Evolutionary conservation across 2,888 invertebrate species (phyloP), one percentile per base, ranked within the genome.

Genomic region (Chalcosyrphus nemorum): DNA sequence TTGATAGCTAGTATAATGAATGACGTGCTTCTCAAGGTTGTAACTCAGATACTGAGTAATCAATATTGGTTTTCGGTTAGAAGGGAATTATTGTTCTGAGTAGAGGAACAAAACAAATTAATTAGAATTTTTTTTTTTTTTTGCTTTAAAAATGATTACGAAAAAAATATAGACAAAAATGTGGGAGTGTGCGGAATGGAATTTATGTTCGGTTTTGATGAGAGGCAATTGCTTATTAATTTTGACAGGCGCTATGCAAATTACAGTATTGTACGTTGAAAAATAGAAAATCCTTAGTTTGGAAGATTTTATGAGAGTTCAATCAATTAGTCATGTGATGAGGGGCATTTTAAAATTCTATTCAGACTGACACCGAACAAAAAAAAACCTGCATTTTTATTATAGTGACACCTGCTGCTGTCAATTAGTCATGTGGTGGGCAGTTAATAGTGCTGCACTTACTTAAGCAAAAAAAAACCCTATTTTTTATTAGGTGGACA

Each of bases 1-100:
- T 24, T 11, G 15, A 38, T 65, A 35, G 24, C 38, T 52, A n/a
- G n/a, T n/a, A 52, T 27, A 17, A 17, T 24, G 35, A 11, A 17
- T 45, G 2, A 24, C 1, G n/a, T n/a, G 35, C 7, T 11, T 38
- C 38, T 71, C 70, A 71, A 71, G 70, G 70, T 47, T 47, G 38
- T 15, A 27, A 29, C 21, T 35, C n/a, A 35, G 17, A 56, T 21
- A 9, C 50, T 56, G 13, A 9, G 35, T 35, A 15, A 27, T 59
- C 47, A 59, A 57, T 71, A 35, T 19, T 24, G 47, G 47, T 47
- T 4, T 63, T 63, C 11, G 41, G 41, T 17, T 63, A 24, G 32
- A 19, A 17, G 38, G n/a, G 15, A 27, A 50, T n/a, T 50, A 29
- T 59, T 50, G 43, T 35, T 38, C 9, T 43, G 9, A 19, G 15